Evolutionary conservation across 2,113 vertebrate species (phyloP).

Genomic region (Genyomyrus donnyi): DNA sequence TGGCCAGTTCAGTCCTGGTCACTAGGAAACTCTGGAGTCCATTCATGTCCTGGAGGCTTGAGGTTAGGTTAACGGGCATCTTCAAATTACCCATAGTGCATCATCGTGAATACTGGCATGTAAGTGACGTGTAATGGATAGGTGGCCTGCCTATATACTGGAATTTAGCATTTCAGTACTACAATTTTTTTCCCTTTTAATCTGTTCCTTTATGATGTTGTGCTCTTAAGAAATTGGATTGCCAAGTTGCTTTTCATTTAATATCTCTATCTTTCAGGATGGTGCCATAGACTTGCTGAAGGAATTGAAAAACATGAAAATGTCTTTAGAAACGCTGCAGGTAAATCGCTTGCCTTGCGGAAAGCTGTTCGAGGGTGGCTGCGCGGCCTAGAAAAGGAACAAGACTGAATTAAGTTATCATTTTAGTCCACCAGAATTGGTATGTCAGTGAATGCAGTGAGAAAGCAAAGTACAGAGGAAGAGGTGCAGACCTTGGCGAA

Average conservation of each 20-base stretch:
- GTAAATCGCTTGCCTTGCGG: conserved; percentile 43
- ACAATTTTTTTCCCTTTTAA: neutral
- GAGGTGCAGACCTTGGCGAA: conserved; percentile 87
- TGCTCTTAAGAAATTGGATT: neutral
- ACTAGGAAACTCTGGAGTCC: neutral
- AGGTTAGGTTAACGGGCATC: neutral
- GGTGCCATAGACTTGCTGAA: conserved; percentile 83
- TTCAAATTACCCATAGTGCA: neutral
- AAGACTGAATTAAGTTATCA: neutral
- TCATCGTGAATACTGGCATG: neutral
- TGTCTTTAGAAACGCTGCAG: conserved; percentile 88
- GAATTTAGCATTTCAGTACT: neutral
- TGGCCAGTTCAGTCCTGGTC: neutral
- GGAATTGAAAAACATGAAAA: conserved; percentile 79
- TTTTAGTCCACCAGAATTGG: conserved; percentile 84
- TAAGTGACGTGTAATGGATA: neutral
- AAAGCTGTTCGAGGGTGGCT: neutral
- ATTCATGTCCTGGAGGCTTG: neutral
- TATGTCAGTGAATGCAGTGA: conserved; percentile 90
- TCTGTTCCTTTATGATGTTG: neutral
- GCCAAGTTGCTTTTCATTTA: neutral
- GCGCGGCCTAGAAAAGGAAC: neutral
- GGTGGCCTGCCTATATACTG: neutral
- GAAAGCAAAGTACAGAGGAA: conserved; percentile 88
- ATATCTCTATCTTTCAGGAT: conserved; percentile 59